These are phyloP conservation scores for Acinonyx jubatus DNA, from an alignment of 2,113 vertebrate species.

Conservation along the genomic window DNA sequence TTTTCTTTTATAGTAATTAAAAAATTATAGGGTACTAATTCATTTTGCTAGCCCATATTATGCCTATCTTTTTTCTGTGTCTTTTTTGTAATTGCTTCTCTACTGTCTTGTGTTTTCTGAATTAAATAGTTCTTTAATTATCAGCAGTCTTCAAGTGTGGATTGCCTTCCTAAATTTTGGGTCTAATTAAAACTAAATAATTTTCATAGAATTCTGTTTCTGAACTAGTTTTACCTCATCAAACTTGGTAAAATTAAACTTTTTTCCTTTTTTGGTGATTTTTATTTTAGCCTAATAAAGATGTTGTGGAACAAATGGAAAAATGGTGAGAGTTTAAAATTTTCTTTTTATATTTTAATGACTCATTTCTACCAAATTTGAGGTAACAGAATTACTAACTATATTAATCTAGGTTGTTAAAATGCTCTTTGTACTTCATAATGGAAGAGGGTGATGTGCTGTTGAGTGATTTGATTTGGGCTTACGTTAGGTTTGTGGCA, in stretches of 20 bases:
- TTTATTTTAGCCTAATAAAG: conserved; percentile 84
- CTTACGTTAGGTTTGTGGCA: background rate
- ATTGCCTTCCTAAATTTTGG: background rate
- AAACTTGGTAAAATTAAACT: conserved; percentile 58
- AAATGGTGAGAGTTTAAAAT: conserved; percentile 83
- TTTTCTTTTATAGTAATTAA: conserved; percentile 10
- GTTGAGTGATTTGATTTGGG: background rate
- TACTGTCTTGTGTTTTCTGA: background rate
- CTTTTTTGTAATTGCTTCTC: background rate
- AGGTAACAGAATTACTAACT: conserved; percentile 6
- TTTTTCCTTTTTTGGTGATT: background rate
- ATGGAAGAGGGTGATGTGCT: background rate
- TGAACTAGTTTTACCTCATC: conserved; percentile 33
- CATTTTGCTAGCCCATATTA: background rate
- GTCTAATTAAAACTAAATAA: conserved; percentile 51
- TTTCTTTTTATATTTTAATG: conserved; percentile 7
- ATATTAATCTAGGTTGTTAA: conserved; percentile 32
- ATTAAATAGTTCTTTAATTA: conserved; percentile 22
- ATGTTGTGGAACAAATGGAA: conserved; percentile 87
- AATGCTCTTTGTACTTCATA: background rate
- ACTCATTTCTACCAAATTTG: conserved; percentile 34
- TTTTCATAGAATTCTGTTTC: conserved; percentile 30
- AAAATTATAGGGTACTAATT: background rate
- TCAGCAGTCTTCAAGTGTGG: conserved; percentile 16
- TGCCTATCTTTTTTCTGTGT: background rate